Percentiles rank a stretch among this genome's conserved stretches.
Conservation (phyloP, 1,140 invertebrate genomes). For the Bicyclus anynana region DNA sequence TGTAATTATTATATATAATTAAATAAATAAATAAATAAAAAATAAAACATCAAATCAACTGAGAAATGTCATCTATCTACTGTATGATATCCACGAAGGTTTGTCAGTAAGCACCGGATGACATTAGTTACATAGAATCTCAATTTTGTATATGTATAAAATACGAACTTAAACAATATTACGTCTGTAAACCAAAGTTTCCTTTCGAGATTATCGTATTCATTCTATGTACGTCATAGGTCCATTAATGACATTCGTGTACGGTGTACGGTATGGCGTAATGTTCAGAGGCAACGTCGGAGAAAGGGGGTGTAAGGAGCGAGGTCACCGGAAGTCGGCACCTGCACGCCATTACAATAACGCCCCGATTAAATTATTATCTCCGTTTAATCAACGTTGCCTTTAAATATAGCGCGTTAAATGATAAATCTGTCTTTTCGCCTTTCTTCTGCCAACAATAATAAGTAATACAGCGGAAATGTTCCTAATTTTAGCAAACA, state of each 20-base stretch:
- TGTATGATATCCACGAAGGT: no score
- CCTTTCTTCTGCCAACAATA: slow-evolving; percentile 27
- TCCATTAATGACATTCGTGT: background rate
- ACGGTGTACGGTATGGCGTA: background rate
- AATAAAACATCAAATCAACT: no score
- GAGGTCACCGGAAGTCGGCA: slow-evolving; percentile 48
- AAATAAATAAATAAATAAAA: no score
- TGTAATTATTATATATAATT: no score
- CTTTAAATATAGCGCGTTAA: slow-evolving; percentile 15
- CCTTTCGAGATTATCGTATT: no score
- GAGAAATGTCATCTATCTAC: no score
- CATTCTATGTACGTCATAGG: background rate
- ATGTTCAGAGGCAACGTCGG: slow-evolving; percentile 11
- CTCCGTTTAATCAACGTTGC: slow-evolving; percentile 35
- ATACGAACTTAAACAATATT: no score
- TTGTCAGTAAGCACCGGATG: no score
- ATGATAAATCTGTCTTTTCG: slow-evolving; percentile 18
- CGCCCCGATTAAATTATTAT: slow-evolving; percentile 28
- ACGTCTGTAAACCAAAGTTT: no score
- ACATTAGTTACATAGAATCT: no score
- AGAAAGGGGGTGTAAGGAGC: slow-evolving; percentile 23
- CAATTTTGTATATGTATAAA: no score
- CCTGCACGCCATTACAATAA: slow-evolving; percentile 42
- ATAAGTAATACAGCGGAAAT: slow-evolving; percentile 11
- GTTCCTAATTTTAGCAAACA: background rate